Evolutionary conservation across 2,888 invertebrate species (phyloP).

Genomic region (Cataglyphis cursor): DNA sequence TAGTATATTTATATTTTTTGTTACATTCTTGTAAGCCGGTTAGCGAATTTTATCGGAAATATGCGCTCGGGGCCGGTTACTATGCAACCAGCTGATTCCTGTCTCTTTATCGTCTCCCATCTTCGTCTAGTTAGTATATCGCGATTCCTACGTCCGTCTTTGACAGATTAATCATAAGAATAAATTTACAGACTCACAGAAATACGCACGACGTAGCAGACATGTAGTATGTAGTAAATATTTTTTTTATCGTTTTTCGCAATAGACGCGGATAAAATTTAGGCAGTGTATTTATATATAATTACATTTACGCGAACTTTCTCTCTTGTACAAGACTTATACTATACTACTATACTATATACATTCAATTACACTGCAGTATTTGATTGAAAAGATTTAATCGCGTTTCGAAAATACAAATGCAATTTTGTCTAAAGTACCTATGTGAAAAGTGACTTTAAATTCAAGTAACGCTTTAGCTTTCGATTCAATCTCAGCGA

Average conservation of each 20-base stretch:
- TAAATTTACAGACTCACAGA: constrained; percentile 1
- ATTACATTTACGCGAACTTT: neutral
- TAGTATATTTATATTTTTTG: neutral
- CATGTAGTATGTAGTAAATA: neutral
- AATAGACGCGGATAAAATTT: neutral
- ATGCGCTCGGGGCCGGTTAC: neutral
- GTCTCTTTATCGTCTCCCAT: neutral
- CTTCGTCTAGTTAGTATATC: neutral
- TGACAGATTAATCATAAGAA: constrained; percentile 10
- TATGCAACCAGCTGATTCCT: neutral
- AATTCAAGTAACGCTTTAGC: constrained; percentile 37
- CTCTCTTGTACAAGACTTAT: neutral
- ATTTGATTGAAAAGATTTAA: neutral
- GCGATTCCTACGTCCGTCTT: neutral
- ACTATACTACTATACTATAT: neutral
- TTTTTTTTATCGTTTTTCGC: neutral
- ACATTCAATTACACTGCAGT: neutral
- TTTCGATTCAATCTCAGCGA: constrained; percentile 37
- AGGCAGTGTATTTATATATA: neutral
- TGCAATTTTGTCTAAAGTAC: neutral
- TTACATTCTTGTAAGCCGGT: neutral
- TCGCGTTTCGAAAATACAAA: neutral
- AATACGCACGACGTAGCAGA: neutral
- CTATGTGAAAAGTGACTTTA: constrained; percentile 1
- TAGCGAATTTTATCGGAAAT: neutral